Evolutionary conservation across 2,797 vertebrate genomes (phyloP), one percentile per base, ranked within the genome.

Genomic region (Tiaroga cobitis): DNA sequence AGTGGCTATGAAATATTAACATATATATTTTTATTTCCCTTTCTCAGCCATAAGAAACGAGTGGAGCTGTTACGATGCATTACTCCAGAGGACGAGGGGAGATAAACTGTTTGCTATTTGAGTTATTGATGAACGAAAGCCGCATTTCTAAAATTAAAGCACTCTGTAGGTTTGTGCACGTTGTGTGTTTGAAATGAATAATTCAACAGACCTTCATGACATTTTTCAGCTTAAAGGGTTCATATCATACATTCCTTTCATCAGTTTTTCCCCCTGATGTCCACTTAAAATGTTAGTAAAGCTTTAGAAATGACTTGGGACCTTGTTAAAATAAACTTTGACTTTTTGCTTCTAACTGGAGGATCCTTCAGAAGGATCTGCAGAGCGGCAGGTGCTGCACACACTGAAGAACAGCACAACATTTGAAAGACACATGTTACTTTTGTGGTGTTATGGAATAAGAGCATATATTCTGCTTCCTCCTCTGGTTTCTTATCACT

Each of bases 1-100:
- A 90, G 81, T 82, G 87, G n/a, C 67, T 74, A 89, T 94, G 81
- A 94, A 95, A 95, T 93, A 94, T 95, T 94, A 88, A 95, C 89
- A 74, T 29, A 73, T 32, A 34, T 89, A 92, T 93, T 86, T 90
- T 90, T 92, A 76, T 93, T 92, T 92, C 92, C 80, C 92, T 93
- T 89, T 65, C 51, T 82, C 86, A 89, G 90, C 90, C 92, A 90
- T 92, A 89, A 91, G 93, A 92, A 91, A 86, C 90, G 76, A 91
- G 90, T 90, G 86, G 56, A 86, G 79, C 89, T 84, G 91, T 92
- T 93, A 92, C 90, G 91, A 89, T 91, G 90, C 75, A 73, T 88
- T 90, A 75, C 51, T 82, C 89, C 81, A 80, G 70, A 88, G 90
- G 90, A 90, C 92, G 80, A 43, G 76, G 85, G 51, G 68, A 76